Percentiles rank a stretch among this genome's conserved stretches.
These are phyloP conservation scores for Pseudococcus longispinus DNA, from an alignment of 2,888 invertebrate species.

Conservation along the genomic window DNA sequence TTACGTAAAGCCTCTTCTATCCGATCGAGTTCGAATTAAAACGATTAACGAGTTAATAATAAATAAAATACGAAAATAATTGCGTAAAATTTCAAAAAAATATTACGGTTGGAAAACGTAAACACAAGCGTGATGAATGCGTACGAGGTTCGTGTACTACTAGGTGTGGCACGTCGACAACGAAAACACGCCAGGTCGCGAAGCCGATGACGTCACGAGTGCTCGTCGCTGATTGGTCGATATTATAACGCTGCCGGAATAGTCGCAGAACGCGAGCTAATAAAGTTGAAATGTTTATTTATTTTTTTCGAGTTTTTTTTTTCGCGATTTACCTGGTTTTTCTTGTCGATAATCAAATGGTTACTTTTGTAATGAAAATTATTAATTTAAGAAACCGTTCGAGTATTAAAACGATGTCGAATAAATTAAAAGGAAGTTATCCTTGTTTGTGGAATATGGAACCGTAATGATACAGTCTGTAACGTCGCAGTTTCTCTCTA, in stretches of 20 bases:
- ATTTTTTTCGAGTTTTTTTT: no score
- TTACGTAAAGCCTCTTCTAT: not conserved
- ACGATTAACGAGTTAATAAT: not conserved
- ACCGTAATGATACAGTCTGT: not conserved
- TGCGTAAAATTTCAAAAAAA: constrained; percentile 17
- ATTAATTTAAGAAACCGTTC: no score
- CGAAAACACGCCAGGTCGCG: not conserved
- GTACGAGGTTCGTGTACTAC: not conserved
- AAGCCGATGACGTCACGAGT: not conserved
- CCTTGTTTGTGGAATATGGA: not conserved
- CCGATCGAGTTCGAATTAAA: not conserved
- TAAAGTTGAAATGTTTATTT: not conserved
- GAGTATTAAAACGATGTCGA: no score
- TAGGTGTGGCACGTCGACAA: not conserved
- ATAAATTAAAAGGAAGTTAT: no score
- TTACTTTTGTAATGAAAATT: no score
- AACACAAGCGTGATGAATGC: not conserved
- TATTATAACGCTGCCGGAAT: not conserved
- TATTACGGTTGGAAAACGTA: constrained; percentile 34
- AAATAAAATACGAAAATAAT: constrained; percentile 20
- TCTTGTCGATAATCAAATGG: no score
- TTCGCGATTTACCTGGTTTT: no score
- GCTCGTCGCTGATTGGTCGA: constrained; percentile 20
- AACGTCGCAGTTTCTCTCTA: not conserved
- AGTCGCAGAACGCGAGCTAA: not conserved